phyloP scores from a whole-genome alignment of 2,797 vertebrate species.

The Sandelia bainsii region DNA sequence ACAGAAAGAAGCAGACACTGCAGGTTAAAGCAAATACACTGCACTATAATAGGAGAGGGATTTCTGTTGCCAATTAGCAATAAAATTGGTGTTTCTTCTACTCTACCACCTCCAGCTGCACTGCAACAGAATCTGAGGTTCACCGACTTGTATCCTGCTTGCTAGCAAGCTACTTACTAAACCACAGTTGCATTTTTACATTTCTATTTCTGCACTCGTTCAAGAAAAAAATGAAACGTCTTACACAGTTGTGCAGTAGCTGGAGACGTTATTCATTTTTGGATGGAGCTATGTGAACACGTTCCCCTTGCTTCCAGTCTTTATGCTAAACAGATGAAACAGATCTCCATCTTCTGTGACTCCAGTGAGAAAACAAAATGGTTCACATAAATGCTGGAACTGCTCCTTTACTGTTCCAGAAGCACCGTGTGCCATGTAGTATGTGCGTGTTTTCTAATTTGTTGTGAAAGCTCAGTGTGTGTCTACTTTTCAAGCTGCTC shows the following conservation, averaged over 20 bases:
- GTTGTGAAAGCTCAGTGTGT: slow-evolving; percentile 28
- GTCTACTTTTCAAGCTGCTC: slow-evolving; percentile 25
- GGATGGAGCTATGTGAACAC: background rate
- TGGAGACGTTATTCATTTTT: background rate
- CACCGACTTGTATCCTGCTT: no score
- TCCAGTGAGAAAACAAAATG: background rate
- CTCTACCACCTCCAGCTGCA: background rate
- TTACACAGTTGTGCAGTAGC: no score
- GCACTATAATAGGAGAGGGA: background rate
- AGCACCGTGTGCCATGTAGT: background rate
- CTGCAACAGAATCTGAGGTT: background rate
- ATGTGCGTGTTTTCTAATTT: slow-evolving; percentile 17
- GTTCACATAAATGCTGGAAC: background rate
- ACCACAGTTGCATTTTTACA: no score
- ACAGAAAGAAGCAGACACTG: background rate
- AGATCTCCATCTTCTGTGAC: background rate
- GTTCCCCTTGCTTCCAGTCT: background rate
- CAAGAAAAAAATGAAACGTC: no score
- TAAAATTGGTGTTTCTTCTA: no score
- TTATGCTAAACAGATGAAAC: background rate
- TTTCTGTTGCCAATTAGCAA: background rate
- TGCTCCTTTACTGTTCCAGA: slow-evolving; percentile 9
- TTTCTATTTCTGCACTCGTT: no score
- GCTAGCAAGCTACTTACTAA: no score
- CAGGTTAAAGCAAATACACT: background rate